Evolutionary conservation across 2,797 vertebrate species (phyloP).

Genomic region (Emydoidea blandingii): DNA sequence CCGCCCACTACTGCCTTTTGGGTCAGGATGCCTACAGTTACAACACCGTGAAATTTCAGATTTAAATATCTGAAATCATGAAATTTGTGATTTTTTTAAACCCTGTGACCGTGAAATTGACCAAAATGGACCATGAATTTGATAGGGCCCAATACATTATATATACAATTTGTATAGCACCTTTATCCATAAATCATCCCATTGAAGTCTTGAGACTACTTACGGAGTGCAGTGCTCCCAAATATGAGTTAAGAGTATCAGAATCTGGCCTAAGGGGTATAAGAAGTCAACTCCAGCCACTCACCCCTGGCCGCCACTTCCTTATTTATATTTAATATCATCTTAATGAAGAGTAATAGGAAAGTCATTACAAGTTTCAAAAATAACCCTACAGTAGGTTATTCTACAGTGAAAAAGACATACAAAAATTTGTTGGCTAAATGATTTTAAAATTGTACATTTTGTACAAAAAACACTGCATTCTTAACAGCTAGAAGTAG

Average conservation of each 20-base stretch:
- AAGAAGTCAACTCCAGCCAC: background rate
- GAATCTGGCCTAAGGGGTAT: background rate
- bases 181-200: background rate
- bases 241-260: background rate
- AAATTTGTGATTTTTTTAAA: too few species aligned
- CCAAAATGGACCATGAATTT: too few species aligned
- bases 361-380: background rate
- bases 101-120: too few species aligned
- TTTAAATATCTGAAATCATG: too few species aligned
- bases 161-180: rapidly evolving
- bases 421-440: background rate
- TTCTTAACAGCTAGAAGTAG: conserved; percentile 4
- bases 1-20: too few species aligned
- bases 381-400: background rate
- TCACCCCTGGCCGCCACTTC: background rate
- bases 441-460: background rate
- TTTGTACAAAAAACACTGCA: background rate
- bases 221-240: background rate
- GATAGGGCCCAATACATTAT: too few species aligned
- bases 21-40: too few species aligned
- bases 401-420: background rate
- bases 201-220: rapidly evolving
- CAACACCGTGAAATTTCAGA: too few species aligned
- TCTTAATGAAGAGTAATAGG: background rate
- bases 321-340: background rate